Evolutionary conservation across 2,113 vertebrate species (phyloP).

Genomic region (Ceratotherium simum): DNA sequence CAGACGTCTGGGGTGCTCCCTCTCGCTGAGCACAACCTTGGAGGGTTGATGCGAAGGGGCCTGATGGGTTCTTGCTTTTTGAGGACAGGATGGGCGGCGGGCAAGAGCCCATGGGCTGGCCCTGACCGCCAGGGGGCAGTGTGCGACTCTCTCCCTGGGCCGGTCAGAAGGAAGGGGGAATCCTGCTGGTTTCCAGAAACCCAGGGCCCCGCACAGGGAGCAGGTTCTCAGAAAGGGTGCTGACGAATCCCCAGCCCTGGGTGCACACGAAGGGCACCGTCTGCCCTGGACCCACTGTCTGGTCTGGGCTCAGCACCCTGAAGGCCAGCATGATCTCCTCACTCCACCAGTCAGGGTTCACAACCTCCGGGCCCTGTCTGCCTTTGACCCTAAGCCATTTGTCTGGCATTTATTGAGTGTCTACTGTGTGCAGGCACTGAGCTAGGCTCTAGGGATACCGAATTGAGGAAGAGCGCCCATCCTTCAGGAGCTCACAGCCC

Average conservation of each 20-base stretch:
- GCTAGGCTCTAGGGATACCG: not conserved
- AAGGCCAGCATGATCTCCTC: not conserved
- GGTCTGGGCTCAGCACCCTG: not conserved
- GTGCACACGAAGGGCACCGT: not conserved
- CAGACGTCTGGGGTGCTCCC: not conserved
- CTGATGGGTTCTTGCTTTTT: not conserved
- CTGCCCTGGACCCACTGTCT: not conserved
- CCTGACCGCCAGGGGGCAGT: not conserved
- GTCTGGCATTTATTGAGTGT: not conserved
- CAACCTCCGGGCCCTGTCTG: not conserved
- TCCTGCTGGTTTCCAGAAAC: not conserved
- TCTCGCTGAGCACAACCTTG: not conserved
- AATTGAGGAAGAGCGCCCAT: not conserved
- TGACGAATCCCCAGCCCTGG: not conserved
- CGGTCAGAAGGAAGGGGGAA: accelerated
- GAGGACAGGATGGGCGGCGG: not conserved
- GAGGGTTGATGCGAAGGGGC: not conserved
- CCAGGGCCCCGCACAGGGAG: too few species aligned
- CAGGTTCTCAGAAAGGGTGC: not conserved
- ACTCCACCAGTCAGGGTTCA: not conserved
- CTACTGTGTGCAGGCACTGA: not conserved
- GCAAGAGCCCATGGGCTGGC: too few species aligned
- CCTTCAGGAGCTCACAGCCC: not conserved
- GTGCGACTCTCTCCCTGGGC: not conserved
- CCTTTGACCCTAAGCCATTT: not conserved